These are phyloP conservation scores for Caenorhabditis uteleia DNA, from an alignment of 2,888 invertebrate genomes.

Conservation along the genomic window DNA sequence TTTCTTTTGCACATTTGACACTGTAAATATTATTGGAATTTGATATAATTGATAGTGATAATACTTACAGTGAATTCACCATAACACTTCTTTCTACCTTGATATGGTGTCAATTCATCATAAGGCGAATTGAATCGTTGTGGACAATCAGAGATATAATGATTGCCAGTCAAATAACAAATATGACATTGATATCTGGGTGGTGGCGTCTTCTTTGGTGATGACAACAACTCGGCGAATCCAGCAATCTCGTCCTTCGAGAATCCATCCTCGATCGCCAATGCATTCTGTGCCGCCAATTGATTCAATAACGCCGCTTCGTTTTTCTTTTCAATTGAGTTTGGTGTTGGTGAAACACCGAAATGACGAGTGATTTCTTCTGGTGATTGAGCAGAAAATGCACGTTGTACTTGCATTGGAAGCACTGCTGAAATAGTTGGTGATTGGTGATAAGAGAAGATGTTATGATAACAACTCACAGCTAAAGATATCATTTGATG, in stretches of 20 bases:
- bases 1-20: conserved; percentile 53
- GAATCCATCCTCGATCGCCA: conserved; percentile 64
- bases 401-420: conserved; percentile 43
- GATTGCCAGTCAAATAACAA: conserved; percentile 62
- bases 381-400: conserved; percentile 40
- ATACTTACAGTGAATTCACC: conserved; percentile 64
- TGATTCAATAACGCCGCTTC: neutral
- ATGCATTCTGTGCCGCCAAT: conserved; percentile 8
- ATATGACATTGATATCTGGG: conserved; percentile 68
- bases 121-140: conserved; percentile 68
- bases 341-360: conserved; percentile 39
- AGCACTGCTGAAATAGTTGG: conserved; percentile 34
- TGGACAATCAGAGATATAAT: conserved; percentile 68
- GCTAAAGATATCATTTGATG: conserved; percentile 42
- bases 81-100: conserved; percentile 69
- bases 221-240: conserved; percentile 66
- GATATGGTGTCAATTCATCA: conserved; percentile 68
- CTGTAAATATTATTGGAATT: conserved; percentile 9
- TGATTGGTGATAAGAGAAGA: neutral
- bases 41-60: neutral
- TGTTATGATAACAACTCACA: conserved; percentile 23
- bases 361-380: conserved; percentile 41
- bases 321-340: neutral
- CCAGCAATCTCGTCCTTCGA: conserved; percentile 63
- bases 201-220: conserved; percentile 68